phyloP scores from a whole-genome alignment of 2,797 vertebrate genomes.

The Bradypodion ventrale region DNA sequence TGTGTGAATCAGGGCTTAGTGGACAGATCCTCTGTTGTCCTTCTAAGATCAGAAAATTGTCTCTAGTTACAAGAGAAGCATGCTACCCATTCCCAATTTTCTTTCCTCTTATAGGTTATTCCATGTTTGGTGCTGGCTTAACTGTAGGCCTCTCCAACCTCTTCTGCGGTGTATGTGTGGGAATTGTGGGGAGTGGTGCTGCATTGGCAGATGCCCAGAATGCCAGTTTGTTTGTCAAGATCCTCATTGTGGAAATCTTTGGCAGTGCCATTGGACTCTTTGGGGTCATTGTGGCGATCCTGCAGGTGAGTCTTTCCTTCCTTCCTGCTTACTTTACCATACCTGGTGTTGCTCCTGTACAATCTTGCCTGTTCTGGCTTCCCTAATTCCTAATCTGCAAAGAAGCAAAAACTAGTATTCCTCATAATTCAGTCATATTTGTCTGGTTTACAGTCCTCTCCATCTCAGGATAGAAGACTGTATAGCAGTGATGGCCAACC shows the following conservation, averaged over 20 bases:
- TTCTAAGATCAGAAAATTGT: no score
- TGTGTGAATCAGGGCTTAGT: neutral
- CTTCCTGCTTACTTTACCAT: neutral
- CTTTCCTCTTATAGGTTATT: conserved; percentile 82
- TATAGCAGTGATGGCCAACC: no score
- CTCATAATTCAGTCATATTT: neutral
- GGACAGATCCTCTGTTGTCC: neutral
- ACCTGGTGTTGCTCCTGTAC: no score
- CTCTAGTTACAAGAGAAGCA: neutral
- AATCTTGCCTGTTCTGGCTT: neutral
- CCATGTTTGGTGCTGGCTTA: conserved; percentile 98
- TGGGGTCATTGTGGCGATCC: conserved; percentile 96
- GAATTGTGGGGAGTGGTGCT: conserved; percentile 96
- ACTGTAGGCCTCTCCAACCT: conserved; percentile 98
- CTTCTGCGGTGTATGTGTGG: conserved; percentile 98
- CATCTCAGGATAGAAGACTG: neutral
- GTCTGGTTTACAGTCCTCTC: neutral
- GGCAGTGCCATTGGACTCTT: conserved; percentile 98
- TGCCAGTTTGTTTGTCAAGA: conserved; percentile 95
- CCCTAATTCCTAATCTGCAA: neutral
- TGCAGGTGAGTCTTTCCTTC: conserved; percentile 83
- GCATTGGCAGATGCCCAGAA: conserved; percentile 97
- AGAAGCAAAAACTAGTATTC: neutral
- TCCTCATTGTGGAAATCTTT: conserved; percentile 98
- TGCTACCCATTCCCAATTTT: neutral